Evolutionary conservation across 2,888 invertebrate genomes (phyloP).

Genomic region (Eupithecia insigniata): DNA sequence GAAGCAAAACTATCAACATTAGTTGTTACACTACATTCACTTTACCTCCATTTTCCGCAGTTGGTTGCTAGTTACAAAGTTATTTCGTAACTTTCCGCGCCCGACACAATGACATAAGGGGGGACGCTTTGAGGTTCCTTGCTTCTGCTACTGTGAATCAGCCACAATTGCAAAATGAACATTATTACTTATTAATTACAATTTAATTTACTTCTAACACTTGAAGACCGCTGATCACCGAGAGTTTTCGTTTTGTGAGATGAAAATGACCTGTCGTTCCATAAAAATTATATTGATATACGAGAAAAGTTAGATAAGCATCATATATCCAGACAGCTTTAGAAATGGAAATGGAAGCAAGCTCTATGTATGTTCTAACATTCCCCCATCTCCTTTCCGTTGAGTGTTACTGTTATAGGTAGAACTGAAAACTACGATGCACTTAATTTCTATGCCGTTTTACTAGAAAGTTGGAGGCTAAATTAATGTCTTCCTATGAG

Average conservation of each 20-base stretch:
- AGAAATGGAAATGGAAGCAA: conserved; percentile 10
- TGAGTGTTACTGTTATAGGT: conserved; percentile 59
- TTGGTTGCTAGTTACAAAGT: conserved; percentile 63
- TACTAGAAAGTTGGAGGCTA: conserved; percentile 50
- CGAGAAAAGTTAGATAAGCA: not conserved
- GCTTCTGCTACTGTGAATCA: conserved; percentile 14
- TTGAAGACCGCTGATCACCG: not conserved
- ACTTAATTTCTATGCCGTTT: conserved; percentile 58
- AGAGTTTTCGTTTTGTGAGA: not conserved
- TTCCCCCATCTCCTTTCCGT: conserved; percentile 53
- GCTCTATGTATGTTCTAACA: not conserved
- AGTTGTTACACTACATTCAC: conserved; percentile 56
- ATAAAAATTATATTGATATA: not conserved
- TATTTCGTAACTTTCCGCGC: conserved; percentile 66
- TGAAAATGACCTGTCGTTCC: not conserved
- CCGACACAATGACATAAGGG: conserved; percentile 69
- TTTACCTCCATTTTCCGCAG: conserved; percentile 65
- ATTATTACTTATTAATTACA: conserved; percentile 2
- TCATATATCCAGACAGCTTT: not conserved
- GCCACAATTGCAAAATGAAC: conserved; percentile 22
- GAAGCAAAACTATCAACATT: conserved; percentile 54
- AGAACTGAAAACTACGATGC: conserved; percentile 53
- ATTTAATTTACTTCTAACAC: not conserved
- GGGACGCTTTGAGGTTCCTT: conserved; percentile 60
- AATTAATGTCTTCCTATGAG: conserved; percentile 49